A percentile compares a stretch with the other conserved stretches of the same genome.
Conservation (phyloP, 2,797 vertebrate species). For the Argyrosomus regius region DNA sequence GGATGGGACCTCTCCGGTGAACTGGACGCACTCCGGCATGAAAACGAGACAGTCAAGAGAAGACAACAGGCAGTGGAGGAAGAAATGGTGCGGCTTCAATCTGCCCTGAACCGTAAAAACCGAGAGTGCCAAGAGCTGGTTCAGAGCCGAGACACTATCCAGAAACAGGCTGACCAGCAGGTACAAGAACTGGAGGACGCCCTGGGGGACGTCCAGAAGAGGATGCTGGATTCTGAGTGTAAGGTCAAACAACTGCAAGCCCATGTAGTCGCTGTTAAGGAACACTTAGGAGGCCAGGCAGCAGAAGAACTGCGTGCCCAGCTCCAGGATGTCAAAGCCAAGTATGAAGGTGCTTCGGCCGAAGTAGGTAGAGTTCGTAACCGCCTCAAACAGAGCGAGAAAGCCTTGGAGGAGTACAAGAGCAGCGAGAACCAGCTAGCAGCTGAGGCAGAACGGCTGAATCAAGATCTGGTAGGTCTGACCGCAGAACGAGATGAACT, state of each 20-base stretch:
- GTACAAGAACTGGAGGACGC: constrained; percentile 94
- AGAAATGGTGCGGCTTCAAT: constrained; percentile 82
- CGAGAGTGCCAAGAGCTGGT: constrained; percentile 90
- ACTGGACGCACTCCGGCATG: constrained; percentile 76
- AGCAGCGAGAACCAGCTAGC: constrained; percentile 89
- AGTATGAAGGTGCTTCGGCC: constrained; percentile 94
- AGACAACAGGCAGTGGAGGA: constrained; percentile 86
- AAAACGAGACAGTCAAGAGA: constrained; percentile 85
- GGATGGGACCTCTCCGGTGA: constrained; percentile 73
- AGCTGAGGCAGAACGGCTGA: constrained; percentile 88
- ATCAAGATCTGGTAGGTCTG: constrained; percentile 84
- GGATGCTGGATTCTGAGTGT: constrained; percentile 97
- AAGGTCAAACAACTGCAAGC: constrained; percentile 98
- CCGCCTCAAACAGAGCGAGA: constrained; percentile 93
- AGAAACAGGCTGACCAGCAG: constrained; percentile 92
- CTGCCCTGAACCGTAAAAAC: constrained; percentile 87
- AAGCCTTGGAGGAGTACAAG: constrained; percentile 92
- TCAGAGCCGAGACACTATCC: constrained; percentile 86
- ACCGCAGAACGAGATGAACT: constrained; percentile 85
- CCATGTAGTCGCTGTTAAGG: constrained; percentile 95
- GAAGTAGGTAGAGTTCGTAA: constrained; percentile 94
- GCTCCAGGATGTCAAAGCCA: constrained; percentile 90
- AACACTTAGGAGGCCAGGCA: constrained; percentile 87
- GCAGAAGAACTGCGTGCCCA: constrained; percentile 91
- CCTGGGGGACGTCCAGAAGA: constrained; percentile 95